These are phyloP conservation scores for Drosophila nebulosa DNA, from an alignment of 1,140 invertebrate species.

Conservation along the genomic window DNA sequence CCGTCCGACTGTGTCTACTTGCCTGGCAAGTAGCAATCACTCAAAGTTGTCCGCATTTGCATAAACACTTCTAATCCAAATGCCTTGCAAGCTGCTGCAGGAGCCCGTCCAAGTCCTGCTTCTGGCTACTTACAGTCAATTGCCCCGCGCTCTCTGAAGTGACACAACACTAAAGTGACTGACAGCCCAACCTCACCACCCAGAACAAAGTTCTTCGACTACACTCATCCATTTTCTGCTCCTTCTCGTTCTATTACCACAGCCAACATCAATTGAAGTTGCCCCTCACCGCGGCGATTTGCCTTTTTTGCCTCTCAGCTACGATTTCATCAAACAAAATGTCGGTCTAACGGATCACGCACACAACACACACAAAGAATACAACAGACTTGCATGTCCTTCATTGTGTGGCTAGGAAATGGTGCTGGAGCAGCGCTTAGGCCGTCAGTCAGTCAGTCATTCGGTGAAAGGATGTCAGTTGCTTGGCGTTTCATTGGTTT, in stretches of 20 bases:
- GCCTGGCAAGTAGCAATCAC: slow-evolving; percentile 51
- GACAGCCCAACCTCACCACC: slow-evolving; percentile 15
- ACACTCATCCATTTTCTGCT: background rate
- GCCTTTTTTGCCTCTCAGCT: slow-evolving; percentile 36
- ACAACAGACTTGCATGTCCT: slow-evolving; percentile 48
- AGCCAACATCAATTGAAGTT: slow-evolving; percentile 50
- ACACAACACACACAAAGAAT: slow-evolving; percentile 21
- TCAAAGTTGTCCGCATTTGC: slow-evolving; percentile 75
- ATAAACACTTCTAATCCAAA: slow-evolving; percentile 77
- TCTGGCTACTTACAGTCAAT: slow-evolving; percentile 70
- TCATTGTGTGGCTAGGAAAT: slow-evolving; percentile 33
- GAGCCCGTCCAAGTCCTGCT: slow-evolving; percentile 1
- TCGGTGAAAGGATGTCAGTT: slow-evolving; percentile 34
- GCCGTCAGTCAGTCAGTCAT: slow-evolving; percentile 66
- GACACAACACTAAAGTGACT: slow-evolving; percentile 55
- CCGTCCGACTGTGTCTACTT: slow-evolving; percentile 30
- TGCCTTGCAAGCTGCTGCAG: slow-evolving; percentile 60
- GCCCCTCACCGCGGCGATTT: background rate
- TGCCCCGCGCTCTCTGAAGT: slow-evolving; percentile 48
- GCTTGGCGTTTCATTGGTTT: slow-evolving; percentile 45
- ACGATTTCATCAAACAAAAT: slow-evolving; percentile 69
- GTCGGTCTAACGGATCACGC: slow-evolving; percentile 58
- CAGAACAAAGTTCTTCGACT: slow-evolving; percentile 18
- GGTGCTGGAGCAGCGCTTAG: slow-evolving; percentile 35
- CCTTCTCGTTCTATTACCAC: background rate